A percentile compares a stretch with the other conserved stretches of the same genome.
phyloP scores from a whole-genome alignment of 1,140 invertebrate genomes.

The Eurosta solidaginis region DNA sequence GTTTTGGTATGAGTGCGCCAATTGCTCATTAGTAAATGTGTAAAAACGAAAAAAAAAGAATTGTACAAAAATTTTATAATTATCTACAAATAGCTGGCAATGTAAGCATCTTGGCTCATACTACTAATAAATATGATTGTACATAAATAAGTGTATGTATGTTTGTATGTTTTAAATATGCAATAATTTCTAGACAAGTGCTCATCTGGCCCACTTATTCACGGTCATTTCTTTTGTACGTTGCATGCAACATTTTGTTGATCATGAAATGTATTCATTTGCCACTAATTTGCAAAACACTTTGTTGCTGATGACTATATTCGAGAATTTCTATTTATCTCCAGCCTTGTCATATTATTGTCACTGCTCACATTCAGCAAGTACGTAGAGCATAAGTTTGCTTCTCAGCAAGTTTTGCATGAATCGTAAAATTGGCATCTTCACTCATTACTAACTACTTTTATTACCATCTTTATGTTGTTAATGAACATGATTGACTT shows the following conservation, averaged over 20 bases:
- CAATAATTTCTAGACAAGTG: neutral
- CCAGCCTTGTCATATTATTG: neutral
- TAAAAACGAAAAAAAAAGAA: neutral
- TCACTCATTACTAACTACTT: neutral
- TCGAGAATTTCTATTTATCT: neutral
- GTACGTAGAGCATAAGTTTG: no score
- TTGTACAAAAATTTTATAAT: constrained; percentile 2
- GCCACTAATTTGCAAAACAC: neutral
- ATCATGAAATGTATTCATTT: neutral
- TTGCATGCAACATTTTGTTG: constrained; percentile 14
- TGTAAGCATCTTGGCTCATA: neutral
- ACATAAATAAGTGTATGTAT: neutral
- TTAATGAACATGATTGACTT: constrained; percentile 17
- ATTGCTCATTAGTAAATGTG: neutral
- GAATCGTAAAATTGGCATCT: neutral
- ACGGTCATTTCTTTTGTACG: neutral
- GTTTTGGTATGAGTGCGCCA: neutral
- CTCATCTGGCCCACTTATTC: neutral
- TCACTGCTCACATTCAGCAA: neutral
- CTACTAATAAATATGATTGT: neutral
- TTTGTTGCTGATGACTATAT: constrained; percentile 2
- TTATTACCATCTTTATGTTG: neutral
- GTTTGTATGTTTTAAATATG: neutral
- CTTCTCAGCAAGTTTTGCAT: no score
- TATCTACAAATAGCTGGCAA: neutral